Conservation (phyloP, 2,888 invertebrate species). For the Adela reaumurella region DNA sequence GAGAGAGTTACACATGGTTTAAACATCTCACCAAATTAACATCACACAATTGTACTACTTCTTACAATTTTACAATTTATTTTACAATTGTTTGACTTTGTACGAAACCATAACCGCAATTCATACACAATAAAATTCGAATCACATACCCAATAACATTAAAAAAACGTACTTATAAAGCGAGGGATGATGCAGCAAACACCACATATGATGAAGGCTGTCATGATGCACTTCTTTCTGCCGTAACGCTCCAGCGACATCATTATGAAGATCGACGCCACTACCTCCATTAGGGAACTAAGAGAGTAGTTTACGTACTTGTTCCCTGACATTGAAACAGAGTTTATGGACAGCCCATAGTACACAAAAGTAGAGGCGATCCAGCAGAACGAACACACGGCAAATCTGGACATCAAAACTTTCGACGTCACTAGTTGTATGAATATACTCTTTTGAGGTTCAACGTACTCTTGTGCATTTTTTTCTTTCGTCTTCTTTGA, state of each 20-base stretch:
- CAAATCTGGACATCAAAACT: constrained; percentile 34
- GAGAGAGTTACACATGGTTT: no score
- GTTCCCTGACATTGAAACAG: constrained; percentile 68
- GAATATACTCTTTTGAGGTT: neutral
- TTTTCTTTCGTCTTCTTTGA: neutral
- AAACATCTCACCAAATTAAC: no score
- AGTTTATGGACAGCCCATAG: constrained; percentile 75
- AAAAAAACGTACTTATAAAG: constrained; percentile 27
- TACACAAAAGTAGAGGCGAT: constrained; percentile 74
- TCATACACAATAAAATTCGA: no score
- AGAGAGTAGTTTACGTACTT: constrained; percentile 66
- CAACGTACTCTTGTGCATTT: neutral
- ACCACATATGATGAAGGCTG: constrained; percentile 34
- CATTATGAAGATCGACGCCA: constrained; percentile 40
- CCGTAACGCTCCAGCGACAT: constrained; percentile 44
- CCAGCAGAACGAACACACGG: constrained; percentile 68
- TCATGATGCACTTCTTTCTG: constrained; percentile 31
- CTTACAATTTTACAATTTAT: no score
- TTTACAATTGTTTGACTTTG: no score
- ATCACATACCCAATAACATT: no score
- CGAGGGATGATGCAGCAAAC: constrained; percentile 32
- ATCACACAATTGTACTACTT: no score
- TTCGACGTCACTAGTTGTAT: constrained; percentile 30
- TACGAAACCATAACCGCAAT: no score
- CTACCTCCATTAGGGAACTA: constrained; percentile 45